phyloP scores from a whole-genome alignment of 2,888 invertebrate genomes.

The Drosophila quinaria region DNA sequence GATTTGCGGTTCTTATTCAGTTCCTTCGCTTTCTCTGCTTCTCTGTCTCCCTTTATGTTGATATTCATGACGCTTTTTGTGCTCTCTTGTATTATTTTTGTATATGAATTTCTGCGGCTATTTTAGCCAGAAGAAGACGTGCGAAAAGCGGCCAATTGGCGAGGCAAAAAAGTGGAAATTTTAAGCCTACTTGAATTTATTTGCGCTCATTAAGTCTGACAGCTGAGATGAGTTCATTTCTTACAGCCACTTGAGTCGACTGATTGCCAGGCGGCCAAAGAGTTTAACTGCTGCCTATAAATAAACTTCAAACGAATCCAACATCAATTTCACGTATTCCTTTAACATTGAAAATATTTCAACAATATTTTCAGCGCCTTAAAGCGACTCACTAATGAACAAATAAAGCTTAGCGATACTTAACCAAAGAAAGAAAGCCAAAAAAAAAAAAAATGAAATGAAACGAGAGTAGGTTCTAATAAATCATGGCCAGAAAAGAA shows the following conservation, averaged over 20 bases:
- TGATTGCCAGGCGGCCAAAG: conserved; percentile 56
- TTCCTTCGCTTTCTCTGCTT: background rate
- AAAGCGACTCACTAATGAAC: conserved; percentile 71
- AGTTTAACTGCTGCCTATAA: conserved; percentile 48
- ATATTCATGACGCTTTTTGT: conserved; percentile 69
- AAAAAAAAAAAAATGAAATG: background rate
- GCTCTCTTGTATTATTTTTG: conserved; percentile 52
- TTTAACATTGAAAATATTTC: background rate
- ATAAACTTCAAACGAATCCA: conserved; percentile 25
- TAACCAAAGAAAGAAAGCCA: conserved; percentile 8
- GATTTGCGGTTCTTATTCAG: conserved; percentile 61
- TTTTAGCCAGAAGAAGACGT: conserved; percentile 24
- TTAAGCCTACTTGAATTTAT: conserved; percentile 80
- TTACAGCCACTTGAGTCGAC: conserved; percentile 40
- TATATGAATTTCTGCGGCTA: conserved; percentile 66
- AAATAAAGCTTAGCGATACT: conserved; percentile 74
- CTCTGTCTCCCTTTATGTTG: conserved; percentile 12
- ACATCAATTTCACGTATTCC: conserved; percentile 32
- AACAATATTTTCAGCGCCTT: conserved; percentile 28
- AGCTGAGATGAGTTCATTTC: conserved; percentile 71
- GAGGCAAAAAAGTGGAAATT: conserved; percentile 63
- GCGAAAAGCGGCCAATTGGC: conserved; percentile 51
- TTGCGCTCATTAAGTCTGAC: conserved; percentile 75
- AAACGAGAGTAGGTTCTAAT: conserved; percentile 55
- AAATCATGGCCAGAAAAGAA: conserved; percentile 69